A percentile compares a stretch with the other conserved stretches of the same genome.
Conservation (phyloP, 2,797 vertebrate species). For the Heteromormyrus szaboi region DNA sequence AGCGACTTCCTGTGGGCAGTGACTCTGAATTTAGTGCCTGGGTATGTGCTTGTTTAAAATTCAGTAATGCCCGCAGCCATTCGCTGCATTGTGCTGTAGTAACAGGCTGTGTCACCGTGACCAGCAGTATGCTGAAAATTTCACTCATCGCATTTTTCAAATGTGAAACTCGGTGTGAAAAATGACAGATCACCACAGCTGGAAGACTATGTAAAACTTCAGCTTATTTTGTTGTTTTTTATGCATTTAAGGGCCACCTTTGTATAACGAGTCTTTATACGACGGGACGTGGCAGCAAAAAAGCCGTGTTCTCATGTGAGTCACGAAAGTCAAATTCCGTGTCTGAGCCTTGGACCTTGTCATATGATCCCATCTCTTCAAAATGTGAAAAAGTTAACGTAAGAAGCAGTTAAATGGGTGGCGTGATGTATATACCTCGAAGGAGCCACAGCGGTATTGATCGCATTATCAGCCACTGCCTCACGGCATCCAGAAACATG, state of each 20-base stretch:
- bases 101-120: constrained; percentile 29
- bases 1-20: background rate
- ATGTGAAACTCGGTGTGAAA: constrained; percentile 34
- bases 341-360: background rate
- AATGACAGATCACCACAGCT: background rate
- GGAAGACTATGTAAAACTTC: background rate
- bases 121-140: constrained; percentile 34
- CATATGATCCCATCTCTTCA: background rate
- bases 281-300: background rate
- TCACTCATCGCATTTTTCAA: constrained; percentile 28
- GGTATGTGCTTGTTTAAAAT: background rate
- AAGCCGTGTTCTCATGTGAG: background rate
- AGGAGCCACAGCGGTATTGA: background rate
- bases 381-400: background rate
- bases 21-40: background rate
- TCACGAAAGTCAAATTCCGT: background rate
- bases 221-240: background rate
- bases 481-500: background rate
- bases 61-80: background rate
- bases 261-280: background rate
- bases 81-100: constrained; percentile 11
- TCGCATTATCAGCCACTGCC: background rate
- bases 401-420: background rate
- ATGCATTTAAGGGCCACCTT: background rate
- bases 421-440: background rate